These are phyloP conservation scores for Psilopsiagon aurifrons DNA, from an alignment of 2,113 vertebrate genomes.

Conservation along the genomic window DNA sequence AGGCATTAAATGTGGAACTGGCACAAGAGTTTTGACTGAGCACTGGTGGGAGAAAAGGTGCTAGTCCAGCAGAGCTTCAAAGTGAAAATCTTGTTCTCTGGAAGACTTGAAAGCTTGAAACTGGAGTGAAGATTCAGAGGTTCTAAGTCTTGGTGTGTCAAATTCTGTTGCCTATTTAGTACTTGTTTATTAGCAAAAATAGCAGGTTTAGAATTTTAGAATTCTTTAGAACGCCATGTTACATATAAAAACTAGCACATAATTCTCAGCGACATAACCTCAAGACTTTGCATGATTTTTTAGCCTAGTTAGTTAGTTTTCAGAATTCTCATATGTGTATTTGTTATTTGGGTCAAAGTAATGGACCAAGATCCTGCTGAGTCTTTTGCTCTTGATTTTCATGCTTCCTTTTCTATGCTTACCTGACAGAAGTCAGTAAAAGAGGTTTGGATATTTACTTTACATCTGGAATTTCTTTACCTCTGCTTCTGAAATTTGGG, in stretches of 20 bases:
- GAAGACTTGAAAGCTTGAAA: neutral
- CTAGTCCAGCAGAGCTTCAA: neutral
- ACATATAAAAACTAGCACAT: neutral
- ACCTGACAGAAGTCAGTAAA: neutral
- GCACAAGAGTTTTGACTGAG: neutral
- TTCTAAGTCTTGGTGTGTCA: neutral
- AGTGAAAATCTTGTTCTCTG: neutral
- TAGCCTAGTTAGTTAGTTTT: neutral
- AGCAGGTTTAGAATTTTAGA: neutral
- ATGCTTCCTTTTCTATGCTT: neutral
- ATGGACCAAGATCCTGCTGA: neutral
- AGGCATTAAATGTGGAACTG: neutral
- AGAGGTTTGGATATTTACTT: neutral
- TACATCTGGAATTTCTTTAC: neutral
- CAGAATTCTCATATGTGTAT: neutral
- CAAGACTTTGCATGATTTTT: neutral
- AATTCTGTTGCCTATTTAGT: neutral
- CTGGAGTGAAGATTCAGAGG: neutral
- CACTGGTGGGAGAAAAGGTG: neutral
- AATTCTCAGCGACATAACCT: neutral
- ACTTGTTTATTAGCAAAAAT: neutral
- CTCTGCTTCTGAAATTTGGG: neutral
- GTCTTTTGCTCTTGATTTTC: neutral
- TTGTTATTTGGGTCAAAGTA: neutral
- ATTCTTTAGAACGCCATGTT: neutral